A percentile compares a stretch with the other conserved stretches of the same genome.
phyloP scores from a whole-genome alignment of 2,888 invertebrate genomes.

The Trichacis sp. region DNA sequence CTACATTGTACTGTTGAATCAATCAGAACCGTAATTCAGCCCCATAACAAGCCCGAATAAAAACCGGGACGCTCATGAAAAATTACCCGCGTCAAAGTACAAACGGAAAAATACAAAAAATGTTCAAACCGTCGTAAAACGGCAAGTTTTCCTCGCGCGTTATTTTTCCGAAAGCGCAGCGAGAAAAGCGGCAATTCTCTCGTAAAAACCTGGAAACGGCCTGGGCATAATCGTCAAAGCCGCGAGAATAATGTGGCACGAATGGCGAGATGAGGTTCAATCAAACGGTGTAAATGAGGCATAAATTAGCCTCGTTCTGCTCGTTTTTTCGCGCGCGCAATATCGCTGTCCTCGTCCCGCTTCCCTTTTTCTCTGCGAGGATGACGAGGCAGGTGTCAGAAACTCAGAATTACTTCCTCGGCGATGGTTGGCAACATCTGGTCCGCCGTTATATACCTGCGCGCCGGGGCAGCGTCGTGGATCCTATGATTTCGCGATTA shows the following conservation, averaged over 20 bases:
- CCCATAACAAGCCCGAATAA: too few relatives aligned
- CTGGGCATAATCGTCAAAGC: constrained; percentile 24
- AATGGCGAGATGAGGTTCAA: constrained; percentile 42
- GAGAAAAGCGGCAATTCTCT: constrained; percentile 27
- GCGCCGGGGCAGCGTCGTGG: constrained; percentile 48
- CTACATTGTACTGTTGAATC: neutral
- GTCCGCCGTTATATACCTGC: constrained; percentile 55
- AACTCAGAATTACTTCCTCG: constrained; percentile 56
- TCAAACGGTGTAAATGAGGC: constrained; percentile 50
- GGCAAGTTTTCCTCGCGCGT: neutral
- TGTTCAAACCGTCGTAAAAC: neutral
- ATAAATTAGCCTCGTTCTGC: constrained; percentile 48
- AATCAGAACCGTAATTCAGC: neutral
- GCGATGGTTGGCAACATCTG: constrained; percentile 56
- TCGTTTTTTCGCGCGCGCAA: constrained; percentile 12
- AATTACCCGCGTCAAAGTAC: neutral
- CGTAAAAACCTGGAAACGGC: constrained; percentile 31
- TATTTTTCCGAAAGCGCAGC: constrained; percentile 29
- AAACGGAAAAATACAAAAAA: too few relatives aligned
- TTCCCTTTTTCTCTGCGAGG: constrained; percentile 38
- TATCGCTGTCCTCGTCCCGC: constrained; percentile 9
- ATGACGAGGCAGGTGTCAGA: constrained; percentile 64
- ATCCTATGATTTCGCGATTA: constrained; percentile 58
- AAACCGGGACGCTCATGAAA: too few relatives aligned
- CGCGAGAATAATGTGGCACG: constrained; percentile 32